These are phyloP conservation scores for Gobio occitaniae DNA, from an alignment of 2,797 vertebrate species.

Conservation along the genomic window DNA sequence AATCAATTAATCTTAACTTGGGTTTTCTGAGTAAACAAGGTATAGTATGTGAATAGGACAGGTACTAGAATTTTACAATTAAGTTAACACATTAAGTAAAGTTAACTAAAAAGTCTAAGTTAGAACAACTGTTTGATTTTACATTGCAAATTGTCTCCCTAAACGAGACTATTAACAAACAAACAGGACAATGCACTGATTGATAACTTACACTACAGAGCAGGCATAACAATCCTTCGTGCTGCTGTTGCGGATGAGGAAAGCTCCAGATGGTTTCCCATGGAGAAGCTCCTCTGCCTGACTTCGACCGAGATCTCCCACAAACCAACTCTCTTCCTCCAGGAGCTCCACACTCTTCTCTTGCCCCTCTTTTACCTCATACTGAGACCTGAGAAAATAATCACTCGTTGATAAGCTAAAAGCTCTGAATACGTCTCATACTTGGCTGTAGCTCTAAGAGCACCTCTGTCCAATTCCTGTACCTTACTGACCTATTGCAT, in stretches of 20 bases:
- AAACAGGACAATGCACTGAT: background rate
- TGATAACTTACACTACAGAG: constrained; percentile 80
- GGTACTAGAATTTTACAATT: no score
- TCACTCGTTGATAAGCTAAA: background rate
- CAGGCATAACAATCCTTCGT: constrained; percentile 83
- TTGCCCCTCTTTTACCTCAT: constrained; percentile 90
- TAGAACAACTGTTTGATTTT: no score
- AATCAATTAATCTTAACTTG: no score
- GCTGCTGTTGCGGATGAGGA: constrained; percentile 96
- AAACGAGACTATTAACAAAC: background rate
- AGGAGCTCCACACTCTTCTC: constrained; percentile 88
- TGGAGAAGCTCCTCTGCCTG: constrained; percentile 94
- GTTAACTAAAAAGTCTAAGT: no score
- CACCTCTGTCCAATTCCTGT: background rate
- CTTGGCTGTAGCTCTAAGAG: background rate
- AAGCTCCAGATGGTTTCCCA: constrained; percentile 91
- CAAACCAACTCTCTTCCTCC: constrained; percentile 94
- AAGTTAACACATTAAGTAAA: no score
- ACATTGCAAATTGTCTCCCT: background rate
- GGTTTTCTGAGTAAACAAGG: no score
- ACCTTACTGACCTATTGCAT: constrained; percentile 17
- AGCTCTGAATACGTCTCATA: background rate
- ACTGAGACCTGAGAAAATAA: constrained; percentile 75
- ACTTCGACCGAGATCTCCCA: constrained; percentile 90
- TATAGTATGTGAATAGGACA: no score